Evolutionary conservation across 2,888 invertebrate species (phyloP).

Genomic region (Synanthedon andrenaeformis): DNA sequence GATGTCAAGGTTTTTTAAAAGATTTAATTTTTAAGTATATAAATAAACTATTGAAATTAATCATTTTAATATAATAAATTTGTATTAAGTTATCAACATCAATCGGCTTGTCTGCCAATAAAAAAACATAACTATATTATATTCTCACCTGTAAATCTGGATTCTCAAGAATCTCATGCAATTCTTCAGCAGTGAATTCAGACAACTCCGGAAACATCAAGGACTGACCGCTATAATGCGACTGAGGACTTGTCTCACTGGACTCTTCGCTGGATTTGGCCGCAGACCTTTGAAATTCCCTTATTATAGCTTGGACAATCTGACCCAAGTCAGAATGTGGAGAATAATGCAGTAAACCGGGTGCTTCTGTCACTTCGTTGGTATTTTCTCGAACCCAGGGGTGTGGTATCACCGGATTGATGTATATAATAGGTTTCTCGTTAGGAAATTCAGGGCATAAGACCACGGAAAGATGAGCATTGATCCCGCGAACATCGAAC

Average conservation of each 20-base stretch:
- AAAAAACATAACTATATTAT: too few species aligned
- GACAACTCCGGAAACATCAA: constrained; percentile 49
- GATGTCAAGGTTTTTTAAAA: too few species aligned
- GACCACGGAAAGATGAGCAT: constrained; percentile 75
- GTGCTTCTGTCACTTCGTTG: constrained; percentile 79
- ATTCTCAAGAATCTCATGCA: constrained; percentile 77
- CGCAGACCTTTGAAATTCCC: constrained; percentile 77
- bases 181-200: constrained; percentile 69
- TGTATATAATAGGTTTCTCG: constrained; percentile 77
- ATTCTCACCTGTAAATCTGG: constrained; percentile 72
- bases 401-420: constrained; percentile 76
- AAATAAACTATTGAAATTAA: too few species aligned
- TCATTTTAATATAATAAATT: too few species aligned
- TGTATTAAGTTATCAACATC: too few species aligned
- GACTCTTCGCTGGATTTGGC: constrained; percentile 60
- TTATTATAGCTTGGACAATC: constrained; percentile 83
- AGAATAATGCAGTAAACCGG: constrained; percentile 82
- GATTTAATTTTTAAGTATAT: too few species aligned
- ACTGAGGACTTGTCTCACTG: constrained; percentile 39
- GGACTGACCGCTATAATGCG: constrained; percentile 27
- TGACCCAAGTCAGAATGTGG: constrained; percentile 83
- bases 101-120: too few species aligned
- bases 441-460: constrained; percentile 79
- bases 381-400: constrained; percentile 77
- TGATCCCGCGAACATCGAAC: constrained; percentile 74